Base-by-base conservation (phyloP, 2,113 vertebrate species). In the Polypterus senegalus region DNA sequence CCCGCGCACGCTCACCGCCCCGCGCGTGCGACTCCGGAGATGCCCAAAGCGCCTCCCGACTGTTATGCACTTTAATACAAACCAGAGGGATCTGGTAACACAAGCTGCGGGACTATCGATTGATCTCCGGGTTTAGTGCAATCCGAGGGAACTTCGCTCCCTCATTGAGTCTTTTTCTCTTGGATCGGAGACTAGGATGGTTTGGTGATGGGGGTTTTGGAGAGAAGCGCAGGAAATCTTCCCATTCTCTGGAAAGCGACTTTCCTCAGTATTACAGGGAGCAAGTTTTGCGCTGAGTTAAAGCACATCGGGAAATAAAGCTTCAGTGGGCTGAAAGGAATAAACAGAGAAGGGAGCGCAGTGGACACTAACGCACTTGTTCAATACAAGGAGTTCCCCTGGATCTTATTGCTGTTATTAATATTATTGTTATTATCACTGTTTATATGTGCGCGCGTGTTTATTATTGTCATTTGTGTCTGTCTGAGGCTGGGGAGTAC, bases 181-280 rank as follows among this genome's bases (percentile, higher is more conserved):
- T 60, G 64, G 4, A 56, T 48, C 57, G 43, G 59, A 61, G 61
- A 70, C 5, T 68, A 61, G 57, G 59, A 60, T 48, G 59, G 64
- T 74, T 46, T 67, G 74, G 84, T 71, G 83, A 90, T 89, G 27
- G 88, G 86, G 84, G 10, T 74, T 69, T 76, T 70, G 74, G 78
- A 71, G 71, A 63, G 69, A 68, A 70, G 72, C 77, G 71, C 70
- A 4, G 76, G 63, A 64, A 61, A 70, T 67, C 71, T 57, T 54
- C 53, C 60, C 65, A 60, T 72, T 63, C 63, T 45, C 61, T 57
- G 70, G 84, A 60, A 70, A 67, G 62, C 74, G 10, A 61, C 67
- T 61, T 67, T 9, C 0, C 65, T 69, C 2, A 5, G 57, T 60
- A 70, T 65, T 43, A 73, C 66, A 69, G 77, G 72, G 54, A 63